A percentile compares a stretch with the other conserved stretches of the same genome.
These are phyloP conservation scores for Lagopus muta DNA, from an alignment of 2,113 vertebrate genomes.

Conservation along the genomic window DNA sequence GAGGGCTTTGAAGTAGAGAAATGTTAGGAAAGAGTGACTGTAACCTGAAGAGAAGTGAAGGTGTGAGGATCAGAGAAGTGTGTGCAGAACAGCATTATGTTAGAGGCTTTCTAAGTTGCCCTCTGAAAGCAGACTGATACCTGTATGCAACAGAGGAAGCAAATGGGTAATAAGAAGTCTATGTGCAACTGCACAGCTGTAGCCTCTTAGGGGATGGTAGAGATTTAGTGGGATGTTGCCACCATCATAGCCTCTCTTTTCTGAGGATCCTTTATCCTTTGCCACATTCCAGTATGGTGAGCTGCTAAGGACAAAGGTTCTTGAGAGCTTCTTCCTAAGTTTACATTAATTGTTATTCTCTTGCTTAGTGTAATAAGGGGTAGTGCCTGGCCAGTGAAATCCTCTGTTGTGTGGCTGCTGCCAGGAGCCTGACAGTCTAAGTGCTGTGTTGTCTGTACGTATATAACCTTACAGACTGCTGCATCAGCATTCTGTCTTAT, in stretches of 20 bases:
- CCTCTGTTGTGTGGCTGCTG: neutral
- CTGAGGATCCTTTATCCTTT: neutral
- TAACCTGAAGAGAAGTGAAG: neutral
- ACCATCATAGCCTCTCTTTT: neutral
- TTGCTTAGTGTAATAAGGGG: neutral
- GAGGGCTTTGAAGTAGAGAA: neutral
- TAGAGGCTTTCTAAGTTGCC: neutral
- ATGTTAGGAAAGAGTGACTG: neutral
- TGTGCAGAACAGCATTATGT: neutral
- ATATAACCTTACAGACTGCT: neutral
- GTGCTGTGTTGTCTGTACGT: neutral
- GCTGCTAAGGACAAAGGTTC: neutral
- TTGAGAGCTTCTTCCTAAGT: neutral
- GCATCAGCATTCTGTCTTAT: conserved; percentile 15
- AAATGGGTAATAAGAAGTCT: neutral
- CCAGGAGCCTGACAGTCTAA: neutral
- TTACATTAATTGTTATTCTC: neutral
- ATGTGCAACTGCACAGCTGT: rapidly evolving
- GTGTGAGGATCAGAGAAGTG: neutral
- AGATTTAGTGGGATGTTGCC: neutral
- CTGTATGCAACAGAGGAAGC: neutral
- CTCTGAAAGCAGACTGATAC: neutral
- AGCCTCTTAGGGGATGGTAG: neutral
- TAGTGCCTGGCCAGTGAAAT: neutral
- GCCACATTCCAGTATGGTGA: neutral